phyloP scores from a whole-genome alignment of 2,888 invertebrate species.

The Aspidiotus rigidus region DNA sequence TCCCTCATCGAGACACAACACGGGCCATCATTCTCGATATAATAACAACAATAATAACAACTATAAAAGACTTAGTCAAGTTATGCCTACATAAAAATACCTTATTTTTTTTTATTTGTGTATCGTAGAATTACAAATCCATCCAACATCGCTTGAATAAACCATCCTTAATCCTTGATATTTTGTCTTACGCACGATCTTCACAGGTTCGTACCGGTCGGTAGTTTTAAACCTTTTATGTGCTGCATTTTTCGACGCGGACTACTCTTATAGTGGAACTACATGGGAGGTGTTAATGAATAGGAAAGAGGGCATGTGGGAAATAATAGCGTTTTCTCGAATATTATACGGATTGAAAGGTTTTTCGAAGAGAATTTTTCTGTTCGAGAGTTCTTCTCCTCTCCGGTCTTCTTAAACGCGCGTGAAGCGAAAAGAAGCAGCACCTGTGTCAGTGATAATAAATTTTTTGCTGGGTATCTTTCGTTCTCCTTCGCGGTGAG shows the following conservation, averaged over 20 bases:
- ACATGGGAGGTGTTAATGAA: slow-evolving; percentile 4
- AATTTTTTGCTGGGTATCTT: neutral
- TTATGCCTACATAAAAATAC: slow-evolving; percentile 1
- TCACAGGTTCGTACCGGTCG: neutral
- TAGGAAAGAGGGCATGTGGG: neutral
- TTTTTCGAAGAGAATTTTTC: slow-evolving; percentile 1
- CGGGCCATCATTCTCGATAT: neutral
- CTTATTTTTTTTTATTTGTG: neutral
- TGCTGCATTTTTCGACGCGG: neutral
- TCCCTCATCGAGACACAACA: neutral
- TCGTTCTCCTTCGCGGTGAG: neutral
- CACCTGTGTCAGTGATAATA: neutral
- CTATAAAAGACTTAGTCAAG: neutral
- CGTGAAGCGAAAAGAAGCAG: neutral
- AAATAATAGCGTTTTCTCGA: neutral
- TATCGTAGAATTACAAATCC: neutral
- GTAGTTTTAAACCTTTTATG: neutral
- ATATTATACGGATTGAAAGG: neutral
- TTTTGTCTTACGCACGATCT: slow-evolving; percentile 2
- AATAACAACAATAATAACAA: slow-evolving; percentile 4
- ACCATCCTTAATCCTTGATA: neutral
- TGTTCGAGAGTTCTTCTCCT: neutral
- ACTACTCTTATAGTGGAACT: neutral
- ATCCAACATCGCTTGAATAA: neutral
- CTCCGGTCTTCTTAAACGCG: neutral